Conservation (phyloP, 2,888 invertebrate species). For the Stenichneumon culpator region DNA sequence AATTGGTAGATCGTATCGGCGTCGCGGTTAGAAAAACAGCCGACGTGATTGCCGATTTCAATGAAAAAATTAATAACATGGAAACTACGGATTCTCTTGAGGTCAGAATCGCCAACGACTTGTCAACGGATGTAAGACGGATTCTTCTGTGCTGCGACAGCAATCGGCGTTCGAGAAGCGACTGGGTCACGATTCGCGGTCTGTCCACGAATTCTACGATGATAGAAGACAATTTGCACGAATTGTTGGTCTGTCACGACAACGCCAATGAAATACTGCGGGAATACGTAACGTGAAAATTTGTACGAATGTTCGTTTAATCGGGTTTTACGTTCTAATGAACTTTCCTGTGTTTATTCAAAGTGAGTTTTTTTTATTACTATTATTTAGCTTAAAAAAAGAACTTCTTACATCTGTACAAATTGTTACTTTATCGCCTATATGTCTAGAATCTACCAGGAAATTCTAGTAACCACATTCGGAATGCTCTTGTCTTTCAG, state of each 20-base stretch:
- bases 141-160: conserved; percentile 78
- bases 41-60: conserved; percentile 72
- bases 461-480: conserved; percentile 4
- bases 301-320: background rate
- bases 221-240: conserved; percentile 69
- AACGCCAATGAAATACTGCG: conserved; percentile 75
- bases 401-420: conserved; percentile 36
- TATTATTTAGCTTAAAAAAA: conserved; percentile 11
- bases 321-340: background rate
- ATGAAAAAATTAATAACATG: conserved; percentile 72
- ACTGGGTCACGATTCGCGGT: conserved; percentile 71
- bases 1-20: conserved; percentile 67
- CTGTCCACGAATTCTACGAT: conserved; percentile 66
- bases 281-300: conserved; percentile 65
- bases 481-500: background rate
- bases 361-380: background rate
- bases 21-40: conserved; percentile 61
- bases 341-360: background rate
- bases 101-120: conserved; percentile 80
- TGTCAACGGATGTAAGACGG: conserved; percentile 78
- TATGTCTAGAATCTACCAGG: background rate
- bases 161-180: conserved; percentile 76
- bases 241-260: conserved; percentile 78
- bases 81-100: conserved; percentile 72
- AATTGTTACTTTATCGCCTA: conserved; percentile 11